phyloP scores from a whole-genome alignment of 2,888 invertebrate species.

The Criorhina ranunculi region DNA sequence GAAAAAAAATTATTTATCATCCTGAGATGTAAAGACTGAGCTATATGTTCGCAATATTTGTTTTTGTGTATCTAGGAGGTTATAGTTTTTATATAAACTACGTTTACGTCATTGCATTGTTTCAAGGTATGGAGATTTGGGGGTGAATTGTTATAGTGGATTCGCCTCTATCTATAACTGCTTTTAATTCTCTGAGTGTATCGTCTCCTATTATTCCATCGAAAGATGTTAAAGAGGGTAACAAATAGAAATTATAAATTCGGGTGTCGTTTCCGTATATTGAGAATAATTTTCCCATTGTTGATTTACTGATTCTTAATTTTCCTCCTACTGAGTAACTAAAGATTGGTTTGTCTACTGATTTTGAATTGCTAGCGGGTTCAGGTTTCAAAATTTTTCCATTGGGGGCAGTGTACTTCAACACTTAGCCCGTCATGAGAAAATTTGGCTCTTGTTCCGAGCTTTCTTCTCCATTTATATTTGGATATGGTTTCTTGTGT shows the following conservation, averaged over 20 bases:
- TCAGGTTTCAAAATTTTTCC: conserved; percentile 1
- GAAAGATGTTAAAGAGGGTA: conserved; percentile 20
- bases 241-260: conserved; percentile 9
- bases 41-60: too few species aligned
- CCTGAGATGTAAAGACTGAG: too few species aligned
- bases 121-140: not conserved
- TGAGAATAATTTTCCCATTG: not conserved
- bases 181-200: conserved; percentile 7
- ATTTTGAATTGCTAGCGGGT: not conserved
- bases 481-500: too few species aligned
- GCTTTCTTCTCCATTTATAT: too few species aligned
- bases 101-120: conserved; percentile 1
- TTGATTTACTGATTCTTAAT: conserved; percentile 5
- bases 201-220: conserved; percentile 17
- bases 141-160: conserved; percentile 9
- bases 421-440: conserved; percentile 14
- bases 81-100: too few species aligned
- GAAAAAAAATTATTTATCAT: too few species aligned
- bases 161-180: conserved; percentile 7
- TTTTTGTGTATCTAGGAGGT: too few species aligned
- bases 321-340: conserved; percentile 8
- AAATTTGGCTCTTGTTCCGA: conserved; percentile 11
- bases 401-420: conserved; percentile 1
- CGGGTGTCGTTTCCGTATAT: not conserved
- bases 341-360: not conserved